Conservation (phyloP, 2,888 invertebrate species). For the Cephus runcator region DNA sequence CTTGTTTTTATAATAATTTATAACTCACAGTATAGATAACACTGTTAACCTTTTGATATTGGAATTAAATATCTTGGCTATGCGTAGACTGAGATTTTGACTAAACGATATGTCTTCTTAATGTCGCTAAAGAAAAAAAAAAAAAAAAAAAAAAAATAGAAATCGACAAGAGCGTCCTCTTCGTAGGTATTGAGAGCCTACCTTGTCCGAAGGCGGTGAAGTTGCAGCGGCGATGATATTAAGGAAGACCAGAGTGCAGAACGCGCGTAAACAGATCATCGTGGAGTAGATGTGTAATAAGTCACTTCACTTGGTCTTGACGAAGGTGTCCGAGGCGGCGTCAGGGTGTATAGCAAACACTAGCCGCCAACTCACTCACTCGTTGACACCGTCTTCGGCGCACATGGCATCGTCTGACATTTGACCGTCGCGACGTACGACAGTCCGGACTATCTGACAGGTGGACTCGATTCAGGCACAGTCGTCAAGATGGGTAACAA, state of each 20-base stretch:
- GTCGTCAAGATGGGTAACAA: background rate
- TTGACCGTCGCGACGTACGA: background rate
- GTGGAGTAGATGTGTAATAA: conserved; percentile 6
- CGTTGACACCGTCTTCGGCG: background rate
- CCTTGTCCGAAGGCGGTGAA: conserved; percentile 13
- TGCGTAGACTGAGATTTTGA: background rate
- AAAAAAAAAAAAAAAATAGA: background rate
- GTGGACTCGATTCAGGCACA: background rate
- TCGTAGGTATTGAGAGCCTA: background rate
- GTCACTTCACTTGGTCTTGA: background rate
- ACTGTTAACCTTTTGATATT: background rate
- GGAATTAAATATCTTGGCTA: background rate
- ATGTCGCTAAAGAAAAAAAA: background rate
- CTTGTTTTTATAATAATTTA: background rate
- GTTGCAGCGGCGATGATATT: conserved; percentile 18
- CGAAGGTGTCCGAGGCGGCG: background rate
- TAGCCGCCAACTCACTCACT: conserved; percentile 2
- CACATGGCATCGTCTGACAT: conserved; percentile 6
- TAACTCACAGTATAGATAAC: background rate
- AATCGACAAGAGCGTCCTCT: background rate
- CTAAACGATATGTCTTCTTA: background rate
- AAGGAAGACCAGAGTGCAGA: conserved; percentile 23
- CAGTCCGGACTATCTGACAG: background rate
- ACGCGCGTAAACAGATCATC: conserved; percentile 25
- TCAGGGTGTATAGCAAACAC: background rate